Percentiles rank a stretch among this genome's conserved stretches.
phyloP scores from a whole-genome alignment of 2,113 vertebrate genomes.

The Mesitornis unicolor region DNA sequence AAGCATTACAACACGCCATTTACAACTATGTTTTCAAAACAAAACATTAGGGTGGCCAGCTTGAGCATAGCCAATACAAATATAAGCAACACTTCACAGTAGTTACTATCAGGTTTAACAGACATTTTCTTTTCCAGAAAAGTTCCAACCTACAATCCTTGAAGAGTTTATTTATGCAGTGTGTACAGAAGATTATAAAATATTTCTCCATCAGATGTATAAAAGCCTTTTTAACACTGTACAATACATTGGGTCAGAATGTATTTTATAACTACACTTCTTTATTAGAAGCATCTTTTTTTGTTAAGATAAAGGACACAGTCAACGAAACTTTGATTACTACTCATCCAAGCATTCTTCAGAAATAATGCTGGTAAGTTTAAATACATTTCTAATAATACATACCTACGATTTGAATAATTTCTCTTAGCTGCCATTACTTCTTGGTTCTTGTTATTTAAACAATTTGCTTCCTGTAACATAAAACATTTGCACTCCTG shows the following conservation, averaged over 20 bases:
- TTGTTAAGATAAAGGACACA: neutral
- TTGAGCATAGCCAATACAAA: neutral
- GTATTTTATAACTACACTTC: neutral
- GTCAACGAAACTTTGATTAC: neutral
- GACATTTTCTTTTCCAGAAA: neutral
- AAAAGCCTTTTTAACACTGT: neutral
- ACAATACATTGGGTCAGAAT: neutral
- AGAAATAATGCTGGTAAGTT: accelerated
- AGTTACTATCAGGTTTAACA: neutral
- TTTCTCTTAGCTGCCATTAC: neutral
- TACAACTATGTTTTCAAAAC: neutral
- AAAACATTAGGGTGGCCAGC: neutral
- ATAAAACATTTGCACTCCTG: neutral
- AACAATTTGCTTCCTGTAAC: neutral
- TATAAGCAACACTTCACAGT: neutral
- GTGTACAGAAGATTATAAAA: neutral
- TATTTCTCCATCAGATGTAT: neutral
- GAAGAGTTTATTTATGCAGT: neutral
- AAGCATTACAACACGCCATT: neutral
- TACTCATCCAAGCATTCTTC: neutral
- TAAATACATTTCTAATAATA: neutral
- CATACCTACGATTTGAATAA: neutral
- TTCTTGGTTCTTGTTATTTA: neutral
- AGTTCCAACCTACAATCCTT: neutral
- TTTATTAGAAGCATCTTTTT: neutral